A percentile compares a stretch with the other conserved stretches of the same genome.
Conservation (phyloP, 2,888 invertebrate species). For the Drosophila sordidapex region DNA sequence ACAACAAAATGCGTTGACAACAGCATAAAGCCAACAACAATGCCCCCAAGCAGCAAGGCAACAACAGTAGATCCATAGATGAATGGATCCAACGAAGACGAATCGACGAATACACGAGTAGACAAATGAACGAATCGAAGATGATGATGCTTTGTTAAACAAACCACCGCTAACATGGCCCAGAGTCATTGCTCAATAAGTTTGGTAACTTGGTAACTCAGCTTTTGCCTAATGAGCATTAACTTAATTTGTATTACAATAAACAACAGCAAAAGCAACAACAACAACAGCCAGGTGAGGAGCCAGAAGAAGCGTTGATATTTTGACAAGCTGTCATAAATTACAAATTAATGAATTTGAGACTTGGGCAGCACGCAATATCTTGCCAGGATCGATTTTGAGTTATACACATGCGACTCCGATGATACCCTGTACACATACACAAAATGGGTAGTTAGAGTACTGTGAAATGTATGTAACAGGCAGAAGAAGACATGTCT, state of each 20-base stretch:
- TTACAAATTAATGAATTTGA: conserved; percentile 77
- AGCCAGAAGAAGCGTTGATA: conserved; percentile 54
- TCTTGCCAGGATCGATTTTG: conserved; percentile 12
- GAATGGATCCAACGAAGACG: conserved; percentile 32
- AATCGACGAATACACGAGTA: conserved; percentile 2
- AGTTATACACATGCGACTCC: background rate
- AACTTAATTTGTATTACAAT: conserved; percentile 57
- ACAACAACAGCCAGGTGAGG: background rate
- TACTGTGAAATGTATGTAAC: background rate
- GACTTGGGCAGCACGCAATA: conserved; percentile 37
- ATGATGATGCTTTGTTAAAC: conserved; percentile 57
- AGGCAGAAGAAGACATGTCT: background rate
- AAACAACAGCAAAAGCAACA: conserved; percentile 28
- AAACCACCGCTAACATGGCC: conserved; percentile 76
- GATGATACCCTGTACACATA: background rate
- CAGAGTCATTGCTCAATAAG: conserved; percentile 71
- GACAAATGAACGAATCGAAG: conserved; percentile 23
- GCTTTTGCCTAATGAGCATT: conserved; percentile 70
- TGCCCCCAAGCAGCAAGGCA: conserved; percentile 57
- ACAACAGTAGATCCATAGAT: conserved; percentile 24
- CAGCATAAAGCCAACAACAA: conserved; percentile 78
- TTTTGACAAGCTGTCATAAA: conserved; percentile 82
- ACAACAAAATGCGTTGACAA: conserved; percentile 82
- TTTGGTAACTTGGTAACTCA: conserved; percentile 74
- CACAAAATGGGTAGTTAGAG: background rate